These are phyloP conservation scores for Anoplius nigerrimus DNA, from an alignment of 2,888 invertebrate species.

Conservation along the genomic window DNA sequence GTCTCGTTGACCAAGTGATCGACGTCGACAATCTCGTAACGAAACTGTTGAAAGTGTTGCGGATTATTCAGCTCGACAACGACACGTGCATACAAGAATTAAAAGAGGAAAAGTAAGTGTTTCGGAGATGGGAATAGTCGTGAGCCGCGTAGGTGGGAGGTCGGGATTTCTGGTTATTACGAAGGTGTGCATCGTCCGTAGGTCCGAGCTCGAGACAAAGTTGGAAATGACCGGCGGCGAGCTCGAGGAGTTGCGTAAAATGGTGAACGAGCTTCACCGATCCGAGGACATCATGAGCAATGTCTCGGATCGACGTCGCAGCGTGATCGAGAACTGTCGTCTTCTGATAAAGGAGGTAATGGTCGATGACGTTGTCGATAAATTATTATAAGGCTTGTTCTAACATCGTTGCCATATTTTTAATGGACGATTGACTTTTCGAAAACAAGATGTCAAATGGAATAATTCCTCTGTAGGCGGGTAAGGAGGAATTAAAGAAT, in stretches of 20 bases:
- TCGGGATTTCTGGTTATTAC: too few species aligned
- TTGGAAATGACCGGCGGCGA: constrained; percentile 62
- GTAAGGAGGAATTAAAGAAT: constrained; percentile 56
- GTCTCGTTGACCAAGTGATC: constrained; percentile 84
- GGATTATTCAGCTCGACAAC: constrained; percentile 84
- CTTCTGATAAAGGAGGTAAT: constrained; percentile 63
- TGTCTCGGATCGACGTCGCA: constrained; percentile 58
- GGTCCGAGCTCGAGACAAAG: constrained; percentile 68
- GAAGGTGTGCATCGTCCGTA: constrained; percentile 36
- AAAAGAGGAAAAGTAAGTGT: constrained; percentile 80
- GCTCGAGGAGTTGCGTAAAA: constrained; percentile 60
- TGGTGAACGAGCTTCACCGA: constrained; percentile 55
- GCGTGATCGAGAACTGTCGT: constrained; percentile 63
- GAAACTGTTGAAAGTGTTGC: constrained; percentile 83
- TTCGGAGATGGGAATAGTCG: background rate
- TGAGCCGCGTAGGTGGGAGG: too few species aligned
- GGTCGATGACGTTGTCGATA: constrained; percentile 50
- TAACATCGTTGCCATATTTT: constrained; percentile 35
- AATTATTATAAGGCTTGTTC: constrained; percentile 44
- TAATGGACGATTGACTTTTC: constrained; percentile 44
- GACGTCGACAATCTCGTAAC: constrained; percentile 86
- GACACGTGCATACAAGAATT: constrained; percentile 81
- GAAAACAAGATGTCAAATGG: constrained; percentile 54
- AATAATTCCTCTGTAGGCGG: constrained; percentile 57
- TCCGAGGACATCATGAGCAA: constrained; percentile 60